phyloP scores from a whole-genome alignment of 2,888 invertebrate species.

The Bembecia ichneumoniformis region DNA sequence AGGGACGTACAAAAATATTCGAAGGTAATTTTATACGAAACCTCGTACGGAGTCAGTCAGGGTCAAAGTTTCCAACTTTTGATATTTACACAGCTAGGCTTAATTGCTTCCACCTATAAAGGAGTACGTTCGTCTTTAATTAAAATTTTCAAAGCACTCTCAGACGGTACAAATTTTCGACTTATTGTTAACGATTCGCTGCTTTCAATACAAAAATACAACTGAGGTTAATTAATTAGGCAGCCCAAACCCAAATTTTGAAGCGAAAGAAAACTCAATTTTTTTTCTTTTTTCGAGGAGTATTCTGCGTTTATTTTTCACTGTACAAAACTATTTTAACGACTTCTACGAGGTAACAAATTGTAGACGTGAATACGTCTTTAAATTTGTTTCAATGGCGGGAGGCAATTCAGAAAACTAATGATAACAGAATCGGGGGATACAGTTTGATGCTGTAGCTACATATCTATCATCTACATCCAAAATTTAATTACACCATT shows the following conservation, averaged over 20 bases:
- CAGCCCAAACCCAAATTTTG: conserved; percentile 10
- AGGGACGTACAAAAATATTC: neutral
- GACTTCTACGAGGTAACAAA: too few relatives aligned
- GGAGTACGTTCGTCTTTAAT: conserved; percentile 32
- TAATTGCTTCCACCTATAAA: conserved; percentile 25
- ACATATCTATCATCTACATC: too few relatives aligned
- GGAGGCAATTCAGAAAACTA: too few relatives aligned
- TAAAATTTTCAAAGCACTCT: conserved; percentile 39
- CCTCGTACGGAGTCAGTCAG: neutral
- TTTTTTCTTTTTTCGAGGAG: too few relatives aligned
- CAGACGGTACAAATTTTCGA: conserved; percentile 10
- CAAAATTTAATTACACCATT: too few relatives aligned
- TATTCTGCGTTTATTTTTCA: too few relatives aligned
- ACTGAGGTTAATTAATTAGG: conserved; percentile 30
- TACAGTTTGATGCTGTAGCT: too few relatives aligned
- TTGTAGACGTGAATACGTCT: too few relatives aligned
- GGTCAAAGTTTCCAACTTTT: conserved; percentile 7
- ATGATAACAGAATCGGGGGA: too few relatives aligned
- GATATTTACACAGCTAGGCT: conserved; percentile 19
- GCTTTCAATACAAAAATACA: conserved; percentile 28
- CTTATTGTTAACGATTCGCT: conserved; percentile 17
- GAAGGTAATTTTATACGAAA: neutral
- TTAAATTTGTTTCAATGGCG: too few relatives aligned
- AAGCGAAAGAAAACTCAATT: neutral
- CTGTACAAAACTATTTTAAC: too few relatives aligned